Conservation (phyloP, 2,113 vertebrate genomes). For the Amphilophus citrinellus region DNA sequence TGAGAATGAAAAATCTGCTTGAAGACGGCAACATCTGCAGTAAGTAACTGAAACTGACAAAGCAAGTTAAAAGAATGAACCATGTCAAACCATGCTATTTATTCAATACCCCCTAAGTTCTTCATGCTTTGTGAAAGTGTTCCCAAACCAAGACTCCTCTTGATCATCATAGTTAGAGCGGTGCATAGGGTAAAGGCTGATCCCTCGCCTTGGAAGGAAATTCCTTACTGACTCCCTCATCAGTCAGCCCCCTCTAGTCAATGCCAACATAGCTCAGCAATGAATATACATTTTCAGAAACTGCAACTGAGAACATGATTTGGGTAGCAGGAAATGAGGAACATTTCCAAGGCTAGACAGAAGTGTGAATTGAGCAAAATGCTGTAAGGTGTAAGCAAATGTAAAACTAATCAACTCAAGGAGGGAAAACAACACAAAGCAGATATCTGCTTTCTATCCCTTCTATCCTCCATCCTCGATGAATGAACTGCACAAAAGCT, state of each 20-base stretch:
- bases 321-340: conserved; percentile 22
- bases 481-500: conserved; percentile 24
- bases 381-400: conserved; percentile 26
- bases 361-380: neutral
- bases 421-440: conserved; percentile 42
- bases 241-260: conserved; percentile 9
- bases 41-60: neutral
- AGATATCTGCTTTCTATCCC: conserved; percentile 24
- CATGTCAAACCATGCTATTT: neutral
- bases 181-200: conserved; percentile 15
- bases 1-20: neutral
- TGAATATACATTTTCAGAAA: conserved; percentile 29
- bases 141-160: conserved; percentile 18
- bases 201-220: neutral
- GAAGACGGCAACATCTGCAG: neutral
- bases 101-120: neutral
- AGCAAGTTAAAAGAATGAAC: neutral
- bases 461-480: conserved; percentile 8
- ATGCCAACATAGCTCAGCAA: neutral
- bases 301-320: neutral
- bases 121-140: neutral
- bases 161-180: conserved; percentile 40
- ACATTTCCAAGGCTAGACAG: neutral
- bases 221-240: conserved; percentile 9
- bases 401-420: conserved; percentile 30